phyloP scores from a whole-genome alignment of 2,797 vertebrate genomes.

The Aulostomus chinensis region DNA sequence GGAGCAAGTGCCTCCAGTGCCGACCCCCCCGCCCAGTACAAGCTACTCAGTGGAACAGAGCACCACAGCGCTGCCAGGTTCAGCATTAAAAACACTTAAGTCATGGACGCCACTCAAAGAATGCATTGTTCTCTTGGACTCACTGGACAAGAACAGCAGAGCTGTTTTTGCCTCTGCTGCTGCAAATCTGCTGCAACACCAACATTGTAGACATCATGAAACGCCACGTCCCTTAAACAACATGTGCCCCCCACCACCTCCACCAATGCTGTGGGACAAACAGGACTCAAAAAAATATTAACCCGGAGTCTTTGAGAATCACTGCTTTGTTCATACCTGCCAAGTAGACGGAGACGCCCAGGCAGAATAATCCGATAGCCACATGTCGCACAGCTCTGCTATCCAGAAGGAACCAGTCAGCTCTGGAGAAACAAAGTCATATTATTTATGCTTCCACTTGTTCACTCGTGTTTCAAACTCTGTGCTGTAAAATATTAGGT shows the following conservation, averaged over 20 bases:
- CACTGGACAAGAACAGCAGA: constrained; percentile 23
- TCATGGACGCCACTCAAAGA: constrained; percentile 74
- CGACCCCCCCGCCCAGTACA: constrained; percentile 36
- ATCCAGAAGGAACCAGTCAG: constrained; percentile 90
- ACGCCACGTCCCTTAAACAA: background rate
- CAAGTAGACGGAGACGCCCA: constrained; percentile 87
- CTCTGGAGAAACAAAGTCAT: constrained; percentile 79
- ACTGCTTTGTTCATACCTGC: constrained; percentile 80
- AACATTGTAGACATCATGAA: constrained; percentile 10
- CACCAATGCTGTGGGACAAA: background rate
- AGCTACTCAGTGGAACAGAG: constrained; percentile 62
- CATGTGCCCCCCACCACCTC: background rate
- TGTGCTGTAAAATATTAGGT: too few species aligned
- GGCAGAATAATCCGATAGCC: constrained; percentile 89
- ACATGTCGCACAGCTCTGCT: constrained; percentile 84
- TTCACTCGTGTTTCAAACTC: too few species aligned
- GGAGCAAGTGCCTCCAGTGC: constrained; percentile 36
- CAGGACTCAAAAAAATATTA: background rate
- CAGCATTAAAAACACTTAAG: constrained; percentile 74
- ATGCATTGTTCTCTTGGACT: constrained; percentile 69
- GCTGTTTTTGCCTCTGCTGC: constrained; percentile 31
- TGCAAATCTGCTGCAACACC: constrained; percentile 23
- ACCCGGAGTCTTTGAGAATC: background rate
- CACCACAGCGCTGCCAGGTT: constrained; percentile 61
- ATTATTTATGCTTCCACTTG: too few species aligned